Conservation (phyloP, 2,888 invertebrate genomes). For the Phalera bucephala region DNA sequence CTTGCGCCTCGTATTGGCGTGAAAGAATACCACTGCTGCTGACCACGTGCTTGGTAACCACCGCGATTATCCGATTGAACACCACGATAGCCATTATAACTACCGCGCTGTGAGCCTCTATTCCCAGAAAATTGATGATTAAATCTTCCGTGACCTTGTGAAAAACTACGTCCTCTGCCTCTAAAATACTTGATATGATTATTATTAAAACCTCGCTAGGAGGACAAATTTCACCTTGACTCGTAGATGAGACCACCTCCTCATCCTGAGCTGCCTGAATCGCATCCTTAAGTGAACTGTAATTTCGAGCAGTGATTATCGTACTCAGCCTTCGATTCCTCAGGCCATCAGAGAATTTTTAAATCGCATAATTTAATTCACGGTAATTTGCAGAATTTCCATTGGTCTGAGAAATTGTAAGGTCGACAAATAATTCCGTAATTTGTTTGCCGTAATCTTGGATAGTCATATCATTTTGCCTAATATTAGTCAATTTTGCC, state of each 20-base stretch:
- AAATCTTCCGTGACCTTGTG: neutral
- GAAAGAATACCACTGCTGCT: too few species aligned
- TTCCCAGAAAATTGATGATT: neutral
- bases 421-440: constrained; percentile 4
- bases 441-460: constrained; percentile 3
- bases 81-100: too few species aligned
- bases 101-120: too few species aligned
- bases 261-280: constrained; percentile 2
- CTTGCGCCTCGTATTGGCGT: too few species aligned
- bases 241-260: too few species aligned
- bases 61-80: too few species aligned
- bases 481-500: constrained; percentile 1
- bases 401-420: constrained; percentile 4
- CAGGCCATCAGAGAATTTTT: constrained; percentile 2
- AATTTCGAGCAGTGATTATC: neutral
- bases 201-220: too few species aligned
- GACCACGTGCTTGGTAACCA: too few species aligned
- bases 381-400: neutral
- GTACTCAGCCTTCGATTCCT: constrained; percentile 1
- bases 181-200: too few species aligned
- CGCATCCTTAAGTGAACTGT: constrained; percentile 1
- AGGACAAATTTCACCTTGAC: too few species aligned
- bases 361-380: too few species aligned
- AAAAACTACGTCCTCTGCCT: too few species aligned
- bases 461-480: constrained; percentile 3